Evolutionary conservation across 2,797 vertebrate genomes (phyloP), one percentile per base, ranked within the genome.

Genomic region (Sphenopsis melanotis): DNA sequence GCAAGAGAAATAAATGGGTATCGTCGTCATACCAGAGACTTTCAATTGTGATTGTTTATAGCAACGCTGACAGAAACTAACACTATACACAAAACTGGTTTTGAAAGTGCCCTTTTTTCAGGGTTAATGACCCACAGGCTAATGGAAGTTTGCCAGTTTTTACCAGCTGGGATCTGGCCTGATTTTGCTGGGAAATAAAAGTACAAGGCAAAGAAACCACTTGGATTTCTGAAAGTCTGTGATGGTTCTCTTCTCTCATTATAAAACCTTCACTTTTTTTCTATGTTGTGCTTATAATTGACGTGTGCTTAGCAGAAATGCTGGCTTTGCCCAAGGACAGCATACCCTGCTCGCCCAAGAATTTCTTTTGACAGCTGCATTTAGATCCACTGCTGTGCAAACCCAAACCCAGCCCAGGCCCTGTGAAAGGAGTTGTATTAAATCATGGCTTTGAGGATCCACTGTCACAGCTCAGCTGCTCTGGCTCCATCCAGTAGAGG

Each of bases 41-140:
- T 96, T 94, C 93, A 82, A 55, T 96, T 96, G 94, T 36, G 24
- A 91, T 94, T 96, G 95, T 96, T 95, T 95, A 95, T 97, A 96
- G 95, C 95, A 97, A 94, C 74, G 30, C 80, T 77, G 87, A 95
- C 78, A 91, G 87, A 96, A 96, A 94, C 74, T 87, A 94, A 88
- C 70, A 76, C 83, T 92, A 63, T 66, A 82, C 90, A 93, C 93
- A 95, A 87, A 97, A 95, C 91, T 92, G 80, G 83, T 93, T 96
- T 95, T 93, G 95, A 97, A 95, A 94, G 83, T 95, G 83, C 89
- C 86, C 91, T 87, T 87, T 95, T 97, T 96, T 95, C 83, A 42
- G 90, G 95, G 95, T 96, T 96, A 96, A 96, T 94, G 94, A 96
- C 95, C 91, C 90, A 90, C 91, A 89, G 95, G 81, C 93, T 88